Evolutionary conservation across 2,888 invertebrate genomes (phyloP), one percentile per base, ranked within the genome.

Genomic region (Meliscaeva auricollis): DNA sequence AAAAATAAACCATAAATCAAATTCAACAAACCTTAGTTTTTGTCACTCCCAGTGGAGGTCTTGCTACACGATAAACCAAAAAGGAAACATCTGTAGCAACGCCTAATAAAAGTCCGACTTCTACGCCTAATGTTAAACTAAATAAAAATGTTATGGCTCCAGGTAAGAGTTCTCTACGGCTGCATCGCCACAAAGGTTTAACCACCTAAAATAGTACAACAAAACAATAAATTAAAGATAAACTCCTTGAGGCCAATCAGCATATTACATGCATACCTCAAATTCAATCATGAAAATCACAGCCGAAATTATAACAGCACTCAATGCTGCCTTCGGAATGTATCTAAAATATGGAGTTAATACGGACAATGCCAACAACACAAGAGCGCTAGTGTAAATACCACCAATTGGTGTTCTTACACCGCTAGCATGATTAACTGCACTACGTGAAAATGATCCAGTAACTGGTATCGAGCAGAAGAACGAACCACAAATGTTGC

Each of bases 241-340:
- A n/a, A n/a, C n/a, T n/a, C n/a, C n/a, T n/a, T n/a, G n/a, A n/a
- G n/a, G n/a, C n/a, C n/a, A n/a, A n/a, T n/a, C n/a, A n/a, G n/a
- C n/a, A n/a, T n/a, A n/a, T n/a, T n/a, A n/a, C n/a, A n/a, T n/a
- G 20, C 13, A 15, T 13, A 94, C 94, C 93, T 97, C 96, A 91
- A 97, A 97, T 92, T 98, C 97, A 89, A 98, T 97, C 97, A 98
- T 98, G 92, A 97, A 97, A 91, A 98, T 96, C 84, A 98, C 98
- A 88, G 98, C 98, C 90, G 97, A 96, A 87, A 98, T 98, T 83
- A 98, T 98, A 56, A 98, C 98, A 3, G 98, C 97, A 41, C 97
- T 97, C 17, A 98, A 93, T 0, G 97, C 96, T 0, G 97, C 96
- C 92, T 97, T 97, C 0, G 97, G 97, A 90, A 97, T 97, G 91